These are phyloP conservation scores for Schizopygopsis pylzovi DNA, from an alignment of 2,797 vertebrate genomes.

Conservation along the genomic window DNA sequence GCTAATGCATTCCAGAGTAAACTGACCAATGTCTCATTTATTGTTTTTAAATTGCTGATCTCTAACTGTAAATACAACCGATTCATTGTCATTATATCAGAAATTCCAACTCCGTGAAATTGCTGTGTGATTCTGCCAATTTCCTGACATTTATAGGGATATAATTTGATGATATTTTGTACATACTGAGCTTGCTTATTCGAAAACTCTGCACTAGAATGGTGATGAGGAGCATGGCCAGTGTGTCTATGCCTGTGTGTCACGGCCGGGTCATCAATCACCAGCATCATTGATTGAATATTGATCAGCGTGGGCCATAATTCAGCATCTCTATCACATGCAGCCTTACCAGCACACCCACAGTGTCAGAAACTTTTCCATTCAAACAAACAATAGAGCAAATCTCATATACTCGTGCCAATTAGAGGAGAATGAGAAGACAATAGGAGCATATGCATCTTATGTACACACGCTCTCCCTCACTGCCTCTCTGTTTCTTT, in stretches of 20 bases:
- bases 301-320: conserved; percentile 42
- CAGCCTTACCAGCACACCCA: conserved; percentile 12
- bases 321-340: conserved; percentile 42
- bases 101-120: neutral
- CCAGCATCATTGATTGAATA: conserved; percentile 50
- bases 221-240: neutral
- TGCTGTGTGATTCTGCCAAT: neutral
- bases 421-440: conserved; percentile 46
- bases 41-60: conserved; percentile 3
- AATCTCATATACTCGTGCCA: conserved; percentile 16
- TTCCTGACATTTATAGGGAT: neutral
- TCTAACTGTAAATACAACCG: neutral
- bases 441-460: conserved; percentile 10
- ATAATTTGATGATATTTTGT: neutral
- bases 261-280: conserved; percentile 49
- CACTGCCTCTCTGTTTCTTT: conserved; percentile 1
- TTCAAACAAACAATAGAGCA: conserved; percentile 27
- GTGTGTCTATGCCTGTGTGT: conserved; percentile 22
- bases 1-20: neutral
- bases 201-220: conserved; percentile 9
- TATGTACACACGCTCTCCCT: conserved; percentile 10
- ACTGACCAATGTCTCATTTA: neutral
- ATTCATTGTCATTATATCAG: neutral
- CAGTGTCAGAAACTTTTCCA: conserved; percentile 33
- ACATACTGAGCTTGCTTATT: neutral